Evolutionary conservation across 2,797 vertebrate genomes (phyloP).

Genomic region (Gobionotothen gibberifrons): DNA sequence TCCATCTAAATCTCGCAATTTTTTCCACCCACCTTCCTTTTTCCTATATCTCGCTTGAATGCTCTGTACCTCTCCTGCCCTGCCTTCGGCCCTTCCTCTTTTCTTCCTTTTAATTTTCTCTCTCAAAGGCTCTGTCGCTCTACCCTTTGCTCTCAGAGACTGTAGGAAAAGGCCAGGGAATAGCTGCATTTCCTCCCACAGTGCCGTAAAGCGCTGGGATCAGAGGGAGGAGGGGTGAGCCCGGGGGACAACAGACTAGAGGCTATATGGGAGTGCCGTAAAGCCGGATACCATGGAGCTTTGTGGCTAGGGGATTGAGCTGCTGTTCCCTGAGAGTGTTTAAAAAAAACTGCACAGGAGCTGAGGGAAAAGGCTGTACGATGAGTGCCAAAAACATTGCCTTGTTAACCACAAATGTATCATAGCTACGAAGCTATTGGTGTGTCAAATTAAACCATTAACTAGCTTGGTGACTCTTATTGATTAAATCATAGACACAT

Average conservation of each 20-base stretch:
- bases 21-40: background rate
- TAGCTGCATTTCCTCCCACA: conserved; percentile 48
- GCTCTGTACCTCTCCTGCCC: background rate
- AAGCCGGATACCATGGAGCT: conserved; percentile 73
- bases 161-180: conserved; percentile 62
- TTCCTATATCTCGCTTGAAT: background rate
- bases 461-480: conserved; percentile 4
- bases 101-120: conserved; percentile 69
- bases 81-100: conserved; percentile 17
- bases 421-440: conserved; percentile 3
- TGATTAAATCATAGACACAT: background rate
- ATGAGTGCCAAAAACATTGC: conserved; percentile 11
- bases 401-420: conserved; percentile 15
- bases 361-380: conserved; percentile 14
- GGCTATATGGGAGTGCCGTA: conserved; percentile 62
- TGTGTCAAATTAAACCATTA: background rate
- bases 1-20: conserved; percentile 7
- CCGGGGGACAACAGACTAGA: conserved; percentile 39
- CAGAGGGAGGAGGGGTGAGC: conserved; percentile 51
- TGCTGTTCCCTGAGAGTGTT: conserved; percentile 29
- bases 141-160: conserved; percentile 54
- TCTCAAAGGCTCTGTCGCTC: conserved; percentile 52
- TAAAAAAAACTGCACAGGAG: conserved; percentile 24
- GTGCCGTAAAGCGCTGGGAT: conserved; percentile 65
- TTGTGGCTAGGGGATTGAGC: conserved; percentile 63